Base-by-base conservation (phyloP, 2,797 vertebrate species). In the Meda fulgida region DNA sequence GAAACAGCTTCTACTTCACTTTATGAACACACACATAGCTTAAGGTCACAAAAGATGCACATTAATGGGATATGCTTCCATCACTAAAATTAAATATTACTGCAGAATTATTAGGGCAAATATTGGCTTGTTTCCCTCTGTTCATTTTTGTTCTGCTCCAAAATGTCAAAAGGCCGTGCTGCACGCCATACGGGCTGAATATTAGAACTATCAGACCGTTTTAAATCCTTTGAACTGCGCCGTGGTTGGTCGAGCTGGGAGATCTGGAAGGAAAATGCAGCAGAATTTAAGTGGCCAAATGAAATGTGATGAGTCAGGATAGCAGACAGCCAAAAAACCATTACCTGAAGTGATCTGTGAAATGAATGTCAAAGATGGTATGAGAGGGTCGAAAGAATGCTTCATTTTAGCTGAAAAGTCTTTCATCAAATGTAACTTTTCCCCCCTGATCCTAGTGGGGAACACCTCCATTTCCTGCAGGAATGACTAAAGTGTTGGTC, bases 331-430 rank as follows among this genome's bases (percentile, higher is more conserved):
- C 65, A 66, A 65, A 80, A 70, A 76, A 81, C 19, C 78, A 78
- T 81, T 84, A 79, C 78, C 78, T 58, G 69, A 55, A 71, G 40
- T 66, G 36, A 43, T 51, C 69, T 86, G 67, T 83, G 80, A 86
- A 85, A 87, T 71, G 40, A 80, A 40, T 26, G 53, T 69, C 73
- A 26, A 63, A 79, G 31, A 8, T 75, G 83, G 43, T 53, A 81
- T 34, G 66, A 80, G 5, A 65, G 40, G 65, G 9, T 5, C 8
- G 11, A 18, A 63, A 18, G 72, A 43, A 71, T n/a, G 36, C 38
- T 69, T 51, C 16, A 19, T 81, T 84, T 78, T 72, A 65, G 9
- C 18, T n/a, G 23, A 63, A 76, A 29, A 11, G 63, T 18, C 7
- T 69, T 75, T 76, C 23, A 7, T 83, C 55, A 36, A 51, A 60